Evolutionary conservation across 2,888 invertebrate species (phyloP), one percentile per base, ranked within the genome.

Genomic region (Drosophila aldrichi): DNA sequence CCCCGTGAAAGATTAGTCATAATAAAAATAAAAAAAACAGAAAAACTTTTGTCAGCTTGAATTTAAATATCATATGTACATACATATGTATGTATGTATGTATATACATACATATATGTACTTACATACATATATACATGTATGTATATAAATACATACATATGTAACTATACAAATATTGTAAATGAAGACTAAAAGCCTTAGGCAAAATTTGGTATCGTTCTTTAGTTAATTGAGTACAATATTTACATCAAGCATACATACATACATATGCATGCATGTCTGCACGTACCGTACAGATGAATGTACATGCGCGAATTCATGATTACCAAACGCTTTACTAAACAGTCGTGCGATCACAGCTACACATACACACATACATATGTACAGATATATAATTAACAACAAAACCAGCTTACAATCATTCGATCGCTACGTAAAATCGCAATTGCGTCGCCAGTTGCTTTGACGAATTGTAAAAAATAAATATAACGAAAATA

Each of bases 341-440:
- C 46, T 16, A 25, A 40, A 41, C 22, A 43, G 34, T 10, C 36
- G 14, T 14, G 14, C 22, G 44, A 48, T n/a, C 18, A 48, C n/a
- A 48, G n/a, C n/a, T n/a, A 29, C 25, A 48, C 16, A 20, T 5
- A 25, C 25, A 25, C 6, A 25, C 7, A 6, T 6, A 6, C 4
- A 7, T 5, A 25, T 25, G 7, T 12, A 29, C 2, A 36, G 16
- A 8, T 12, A 48, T 8, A 7, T 36, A 22, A 55, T 9, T n/a
- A 22, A 40, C 14, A 46, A 48, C 14, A 48, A 38, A 60, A 36
- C 36, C 36, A 49, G 55, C 49, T 65, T 51, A 38, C 38, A 32
- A 64, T 68, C 67, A 57, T 57, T 52, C 67, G 65, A 57, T 59
- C 46, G 41, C 14, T 25, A 46, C 32, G 48, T 48, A 48, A 63